Conservation (phyloP, 1,140 invertebrate species). For the Venturia canescens region DNA sequence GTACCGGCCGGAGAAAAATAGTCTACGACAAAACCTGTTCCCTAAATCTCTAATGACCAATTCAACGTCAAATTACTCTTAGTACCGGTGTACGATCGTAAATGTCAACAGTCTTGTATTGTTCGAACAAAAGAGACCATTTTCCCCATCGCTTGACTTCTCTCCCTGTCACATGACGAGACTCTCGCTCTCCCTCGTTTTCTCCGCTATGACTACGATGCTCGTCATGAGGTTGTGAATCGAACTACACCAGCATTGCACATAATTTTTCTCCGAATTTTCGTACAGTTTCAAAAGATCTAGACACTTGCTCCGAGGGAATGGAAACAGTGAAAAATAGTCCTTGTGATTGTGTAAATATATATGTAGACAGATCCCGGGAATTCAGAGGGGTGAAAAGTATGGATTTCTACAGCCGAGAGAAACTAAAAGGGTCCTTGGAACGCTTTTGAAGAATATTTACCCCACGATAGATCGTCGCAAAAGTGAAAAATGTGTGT, state of each 20-base stretch:
- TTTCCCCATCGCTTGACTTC: conserved; percentile 25
- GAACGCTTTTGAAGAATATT: background rate
- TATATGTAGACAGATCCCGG: background rate
- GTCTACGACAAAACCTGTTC: background rate
- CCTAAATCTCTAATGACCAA: conserved; percentile 27
- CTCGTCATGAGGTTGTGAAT: background rate
- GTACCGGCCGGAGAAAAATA: background rate
- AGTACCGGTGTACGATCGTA: conserved; percentile 27
- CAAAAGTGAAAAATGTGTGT: background rate
- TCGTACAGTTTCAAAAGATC: background rate
- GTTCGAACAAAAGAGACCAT: background rate
- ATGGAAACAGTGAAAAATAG: background rate
- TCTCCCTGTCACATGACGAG: background rate
- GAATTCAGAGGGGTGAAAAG: conserved; percentile 9
- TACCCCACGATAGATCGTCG: background rate
- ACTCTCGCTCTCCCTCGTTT: background rate
- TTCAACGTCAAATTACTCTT: conserved; percentile 33
- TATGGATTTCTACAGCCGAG: conserved; percentile 11
- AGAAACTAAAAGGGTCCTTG: background rate
- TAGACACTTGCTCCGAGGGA: background rate
- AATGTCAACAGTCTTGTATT: conserved; percentile 33
- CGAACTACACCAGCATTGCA: background rate
- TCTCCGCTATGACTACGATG: too few relatives aligned
- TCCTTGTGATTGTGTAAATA: too few relatives aligned
- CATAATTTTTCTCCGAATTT: conserved; percentile 1